These are phyloP conservation scores for Rotaria socialis DNA, from an alignment of 2,888 invertebrate species.

Conservation along the genomic window DNA sequence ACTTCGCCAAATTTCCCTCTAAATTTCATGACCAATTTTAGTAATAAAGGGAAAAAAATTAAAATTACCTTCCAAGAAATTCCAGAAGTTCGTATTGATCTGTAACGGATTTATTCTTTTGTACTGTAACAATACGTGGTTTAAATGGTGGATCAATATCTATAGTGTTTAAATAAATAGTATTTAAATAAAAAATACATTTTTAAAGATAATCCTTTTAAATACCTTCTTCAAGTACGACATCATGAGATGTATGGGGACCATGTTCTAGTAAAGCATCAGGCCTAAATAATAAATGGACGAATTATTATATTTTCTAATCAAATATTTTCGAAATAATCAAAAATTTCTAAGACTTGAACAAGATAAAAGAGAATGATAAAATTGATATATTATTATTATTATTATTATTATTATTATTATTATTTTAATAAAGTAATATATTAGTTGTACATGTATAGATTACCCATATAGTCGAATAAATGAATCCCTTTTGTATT, in stretches of 20 bases:
- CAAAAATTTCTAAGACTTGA: too few species aligned
- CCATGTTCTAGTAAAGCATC: neutral
- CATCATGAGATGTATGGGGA: neutral
- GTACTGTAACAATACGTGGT: slow-evolving; percentile 77
- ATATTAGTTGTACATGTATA: neutral
- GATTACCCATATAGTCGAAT: neutral
- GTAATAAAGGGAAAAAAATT: neutral
- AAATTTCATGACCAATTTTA: slow-evolving; percentile 48
- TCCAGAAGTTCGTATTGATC: slow-evolving; percentile 78
- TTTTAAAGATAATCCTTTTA: neutral
- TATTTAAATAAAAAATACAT: neutral
- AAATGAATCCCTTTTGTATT: slow-evolving; percentile 17
- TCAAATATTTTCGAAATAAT: neutral
- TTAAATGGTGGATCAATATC: slow-evolving; percentile 74
- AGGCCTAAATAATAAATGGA: slow-evolving; percentile 3
- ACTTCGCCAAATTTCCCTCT: slow-evolving; percentile 97
- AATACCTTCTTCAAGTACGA: slow-evolving; percentile 28
- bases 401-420: neutral
- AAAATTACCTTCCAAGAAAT: slow-evolving; percentile 80
- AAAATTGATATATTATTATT: too few species aligned
- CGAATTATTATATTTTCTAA: neutral
- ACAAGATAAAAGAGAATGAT: too few species aligned
- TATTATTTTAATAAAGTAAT: neutral
- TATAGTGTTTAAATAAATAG: neutral
- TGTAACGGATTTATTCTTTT: slow-evolving; percentile 77